phyloP scores from a whole-genome alignment of 2,797 vertebrate species.

The Uromys caudimaculatus region DNA sequence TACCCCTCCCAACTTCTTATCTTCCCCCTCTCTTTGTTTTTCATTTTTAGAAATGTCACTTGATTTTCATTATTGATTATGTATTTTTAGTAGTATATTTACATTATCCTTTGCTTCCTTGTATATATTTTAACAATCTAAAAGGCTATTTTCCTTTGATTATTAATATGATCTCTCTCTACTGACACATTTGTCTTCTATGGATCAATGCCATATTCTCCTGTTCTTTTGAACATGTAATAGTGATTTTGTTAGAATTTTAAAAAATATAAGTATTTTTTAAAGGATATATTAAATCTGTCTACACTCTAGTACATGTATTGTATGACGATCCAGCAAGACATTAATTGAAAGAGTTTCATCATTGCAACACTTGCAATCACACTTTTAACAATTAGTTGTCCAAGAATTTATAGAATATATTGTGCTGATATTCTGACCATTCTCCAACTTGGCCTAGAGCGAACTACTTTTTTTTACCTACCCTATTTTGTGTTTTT shows the following conservation, averaged over 20 bases:
- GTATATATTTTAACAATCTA: background rate
- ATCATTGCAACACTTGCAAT: background rate
- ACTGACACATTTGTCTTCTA: background rate
- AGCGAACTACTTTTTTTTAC: background rate
- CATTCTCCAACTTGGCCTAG: background rate
- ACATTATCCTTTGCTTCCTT: background rate
- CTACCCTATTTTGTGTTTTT: background rate
- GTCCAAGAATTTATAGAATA: background rate
- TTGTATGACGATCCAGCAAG: background rate
- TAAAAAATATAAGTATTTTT: background rate
- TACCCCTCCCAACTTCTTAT: background rate
- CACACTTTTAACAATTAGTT: background rate
- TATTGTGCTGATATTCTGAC: background rate
- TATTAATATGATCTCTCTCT: background rate
- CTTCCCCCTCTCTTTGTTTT: background rate
- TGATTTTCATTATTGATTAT: background rate
- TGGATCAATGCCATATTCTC: background rate
- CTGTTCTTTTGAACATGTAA: background rate
- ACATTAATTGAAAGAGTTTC: background rate
- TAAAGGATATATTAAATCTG: background rate
- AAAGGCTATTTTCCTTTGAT: background rate
- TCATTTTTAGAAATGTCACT: background rate
- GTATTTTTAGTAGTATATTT: background rate
- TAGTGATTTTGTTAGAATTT: background rate
- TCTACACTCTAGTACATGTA: background rate